Evolutionary conservation across 2,888 invertebrate species (phyloP).

Genomic region (Coenonympha arcania): DNA sequence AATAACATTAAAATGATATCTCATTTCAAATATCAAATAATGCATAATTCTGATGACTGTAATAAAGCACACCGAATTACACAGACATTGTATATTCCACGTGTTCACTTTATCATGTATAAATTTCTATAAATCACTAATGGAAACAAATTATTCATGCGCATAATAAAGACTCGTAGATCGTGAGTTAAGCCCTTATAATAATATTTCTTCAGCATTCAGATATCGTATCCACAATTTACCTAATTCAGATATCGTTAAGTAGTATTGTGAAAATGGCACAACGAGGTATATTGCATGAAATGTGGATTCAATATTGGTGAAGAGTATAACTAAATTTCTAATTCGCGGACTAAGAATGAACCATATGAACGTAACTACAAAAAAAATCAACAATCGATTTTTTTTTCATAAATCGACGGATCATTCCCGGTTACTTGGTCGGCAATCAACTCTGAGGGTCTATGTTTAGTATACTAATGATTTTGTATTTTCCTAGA

Average conservation of each 20-base stretch:
- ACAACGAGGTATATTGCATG: conserved; percentile 1
- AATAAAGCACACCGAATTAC: conserved; percentile 39
- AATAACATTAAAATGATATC: neutral
- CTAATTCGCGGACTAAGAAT: too few relatives aligned
- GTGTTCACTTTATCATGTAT: conserved; percentile 59
- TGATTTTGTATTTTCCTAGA: too few relatives aligned
- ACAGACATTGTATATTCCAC: conserved; percentile 49
- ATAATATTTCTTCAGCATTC: conserved; percentile 41
- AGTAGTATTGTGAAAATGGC: conserved; percentile 16
- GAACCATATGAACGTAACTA: too few relatives aligned
- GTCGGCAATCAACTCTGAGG: too few relatives aligned
- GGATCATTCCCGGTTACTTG: too few relatives aligned
- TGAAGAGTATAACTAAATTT: neutral
- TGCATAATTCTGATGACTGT: neutral
- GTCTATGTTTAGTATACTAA: too few relatives aligned
- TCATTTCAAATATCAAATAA: neutral
- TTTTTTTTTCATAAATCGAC: too few relatives aligned
- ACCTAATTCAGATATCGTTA: conserved; percentile 13
- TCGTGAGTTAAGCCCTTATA: conserved; percentile 55
- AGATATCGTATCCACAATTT: conserved; percentile 37
- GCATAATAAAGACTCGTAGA: conserved; percentile 61
- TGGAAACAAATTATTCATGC: conserved; percentile 70
- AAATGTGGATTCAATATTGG: conserved; percentile 8
- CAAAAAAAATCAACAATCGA: too few relatives aligned
- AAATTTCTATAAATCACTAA: conserved; percentile 70